These are phyloP conservation scores for Caenorhabditis japonica DNA, from an alignment of 2,888 invertebrate genomes.

Conservation along the genomic window DNA sequence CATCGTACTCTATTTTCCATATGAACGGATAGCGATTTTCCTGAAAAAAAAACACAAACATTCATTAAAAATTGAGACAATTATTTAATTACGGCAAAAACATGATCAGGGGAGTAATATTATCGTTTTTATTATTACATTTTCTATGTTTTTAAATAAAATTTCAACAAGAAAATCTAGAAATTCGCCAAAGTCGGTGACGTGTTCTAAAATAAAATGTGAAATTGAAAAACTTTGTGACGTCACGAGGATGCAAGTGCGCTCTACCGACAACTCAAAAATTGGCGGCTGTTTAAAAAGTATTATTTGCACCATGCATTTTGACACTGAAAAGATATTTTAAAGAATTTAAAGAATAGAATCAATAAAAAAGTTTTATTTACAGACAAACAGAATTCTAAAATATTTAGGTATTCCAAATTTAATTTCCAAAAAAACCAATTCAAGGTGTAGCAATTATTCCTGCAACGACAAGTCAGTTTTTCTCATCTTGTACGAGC, in stretches of 20 bases:
- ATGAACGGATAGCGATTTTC: conserved; percentile 7
- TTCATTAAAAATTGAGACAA: neutral
- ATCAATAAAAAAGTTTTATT: neutral
- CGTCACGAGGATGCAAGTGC: conserved; percentile 12
- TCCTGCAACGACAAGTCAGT: conserved; percentile 34
- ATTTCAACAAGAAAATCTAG: no score
- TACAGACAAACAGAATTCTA: conserved; percentile 7
- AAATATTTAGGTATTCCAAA: no score
- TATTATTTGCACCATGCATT: neutral
- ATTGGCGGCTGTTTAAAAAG: conserved; percentile 19
- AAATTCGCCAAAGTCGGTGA: conserved; percentile 20
- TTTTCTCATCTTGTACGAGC: conserved; percentile 34
- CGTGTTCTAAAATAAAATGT: conserved; percentile 25
- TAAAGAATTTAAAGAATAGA: neutral
- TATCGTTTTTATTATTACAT: no score
- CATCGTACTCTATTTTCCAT: conserved; percentile 35
- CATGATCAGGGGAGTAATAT: no score
- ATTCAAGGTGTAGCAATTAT: neutral
- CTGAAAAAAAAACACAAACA: conserved; percentile 14
- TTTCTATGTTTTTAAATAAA: no score
- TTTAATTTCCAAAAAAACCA: conserved; percentile 6
- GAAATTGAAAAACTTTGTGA: no score
- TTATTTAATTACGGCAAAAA: no score
- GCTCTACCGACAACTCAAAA: conserved; percentile 6
- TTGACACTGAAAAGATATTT: no score